Evolutionary conservation across 1,140 invertebrate genomes (phyloP).

Genomic region (Limonius californicus): DNA sequence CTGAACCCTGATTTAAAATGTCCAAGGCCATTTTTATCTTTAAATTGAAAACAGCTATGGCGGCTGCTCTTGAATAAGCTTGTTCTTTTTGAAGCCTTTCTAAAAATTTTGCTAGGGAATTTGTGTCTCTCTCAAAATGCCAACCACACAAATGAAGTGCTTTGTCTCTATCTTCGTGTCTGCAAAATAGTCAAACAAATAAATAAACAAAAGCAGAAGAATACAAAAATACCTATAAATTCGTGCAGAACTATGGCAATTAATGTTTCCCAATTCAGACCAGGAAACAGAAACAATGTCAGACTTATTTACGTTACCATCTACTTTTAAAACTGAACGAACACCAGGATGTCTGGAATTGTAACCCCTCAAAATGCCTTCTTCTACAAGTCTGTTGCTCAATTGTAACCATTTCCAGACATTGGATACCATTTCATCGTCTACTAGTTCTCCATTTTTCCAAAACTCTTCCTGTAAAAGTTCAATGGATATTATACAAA

Average conservation of each 20-base stretch:
- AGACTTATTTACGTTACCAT: conserved; percentile 50
- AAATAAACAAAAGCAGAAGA: no score
- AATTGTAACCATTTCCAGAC: conserved; percentile 74
- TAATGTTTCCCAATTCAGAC: conserved; percentile 49
- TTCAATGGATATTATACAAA: not conserved
- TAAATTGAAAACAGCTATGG: conserved; percentile 86
- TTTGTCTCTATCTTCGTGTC: conserved; percentile 72
- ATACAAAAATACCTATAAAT: conserved; percentile 50
- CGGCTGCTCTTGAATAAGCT: conserved; percentile 77
- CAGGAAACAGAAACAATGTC: conserved; percentile 53
- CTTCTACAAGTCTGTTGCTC: conserved; percentile 65
- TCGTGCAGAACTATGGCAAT: conserved; percentile 42
- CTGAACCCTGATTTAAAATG: conserved; percentile 70
- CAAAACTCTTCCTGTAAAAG: conserved; percentile 53
- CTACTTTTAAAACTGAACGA: conserved; percentile 57
- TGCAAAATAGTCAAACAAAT: conserved; percentile 44
- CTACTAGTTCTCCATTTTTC: conserved; percentile 64
- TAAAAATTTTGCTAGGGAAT: conserved; percentile 49
- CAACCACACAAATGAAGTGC: conserved; percentile 84
- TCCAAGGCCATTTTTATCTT: conserved; percentile 80
- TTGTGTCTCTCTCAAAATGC: conserved; percentile 66
- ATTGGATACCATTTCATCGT: conserved; percentile 57
- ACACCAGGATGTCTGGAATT: conserved; percentile 68
- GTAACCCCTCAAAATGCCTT: conserved; percentile 53
- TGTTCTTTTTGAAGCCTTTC: conserved; percentile 60